Base-by-base conservation (phyloP, 2,888 invertebrate genomes). In the Ormyrus nitidulus region DNA sequence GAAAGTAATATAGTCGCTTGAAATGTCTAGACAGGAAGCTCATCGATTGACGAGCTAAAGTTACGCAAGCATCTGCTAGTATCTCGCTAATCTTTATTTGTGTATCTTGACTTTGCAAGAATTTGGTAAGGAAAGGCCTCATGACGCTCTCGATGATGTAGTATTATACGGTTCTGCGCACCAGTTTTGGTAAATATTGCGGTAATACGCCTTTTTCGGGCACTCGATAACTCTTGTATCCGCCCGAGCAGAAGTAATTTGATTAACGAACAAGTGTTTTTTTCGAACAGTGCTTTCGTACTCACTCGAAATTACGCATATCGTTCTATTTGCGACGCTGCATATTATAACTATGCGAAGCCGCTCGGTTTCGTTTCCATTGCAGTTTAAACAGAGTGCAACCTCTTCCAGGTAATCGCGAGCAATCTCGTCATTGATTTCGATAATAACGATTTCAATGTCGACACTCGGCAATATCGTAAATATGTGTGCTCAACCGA, bases 371-470 rank as follows among this genome's bases (percentile, higher is more conserved):
- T 19, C 19, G 19, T 19, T 19, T 19, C 19, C 19, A 19, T 19
- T 19, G 19, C 19, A 19, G 19, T 19, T 19, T 2, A 19, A 19
- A 19, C 19, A 19, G 19, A 19, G 19, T 19, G 19, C 19, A 19
- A 19, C 19, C 46, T 69, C 9, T 48, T 4, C 44, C 19, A 5
- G 66, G 58, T 64, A 64, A 64, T 10, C 44, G 48, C 13, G 11
- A 13, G 58, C 10, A 58, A 77, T 77, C 64, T 49, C 44, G 54
- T 64, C 70, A 54, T 64, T 46, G 13, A 73, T 64, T 54, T 73
- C 34, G 64, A 74, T 74, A 65, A 65, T 11, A 56, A 19, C 19
- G 19, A 65, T 64, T 46, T 56, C 65, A 74, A 64, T 69, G 79
- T 74, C 74, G 74, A 74, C 46, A 74, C 69, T 73, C 58, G 62